Evolutionary conservation across 1,140 invertebrate species (phyloP).

Genomic region (Listronotus bonariensis): DNA sequence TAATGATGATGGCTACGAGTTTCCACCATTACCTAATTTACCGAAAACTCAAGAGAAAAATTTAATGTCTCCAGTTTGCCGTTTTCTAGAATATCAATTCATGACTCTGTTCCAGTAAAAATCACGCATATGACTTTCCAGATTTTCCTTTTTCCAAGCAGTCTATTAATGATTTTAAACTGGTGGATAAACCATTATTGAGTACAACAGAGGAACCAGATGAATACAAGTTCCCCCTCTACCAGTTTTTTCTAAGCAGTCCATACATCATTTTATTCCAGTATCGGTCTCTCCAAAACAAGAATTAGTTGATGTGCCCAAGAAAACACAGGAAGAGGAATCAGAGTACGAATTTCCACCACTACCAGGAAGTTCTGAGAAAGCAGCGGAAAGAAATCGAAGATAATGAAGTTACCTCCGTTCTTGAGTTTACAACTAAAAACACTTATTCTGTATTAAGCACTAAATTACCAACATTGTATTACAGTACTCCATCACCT

Average conservation of each 20-base stretch:
- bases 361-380: no score
- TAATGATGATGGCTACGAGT: conserved; percentile 44
- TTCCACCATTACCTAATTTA: conserved; percentile 40
- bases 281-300: neutral
- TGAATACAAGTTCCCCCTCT: conserved; percentile 4
- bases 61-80: neutral
- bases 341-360: neutral
- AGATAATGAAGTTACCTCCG: no score
- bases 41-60: neutral
- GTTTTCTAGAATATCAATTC: conserved; percentile 17
- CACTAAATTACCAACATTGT: no score
- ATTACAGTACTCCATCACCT: neutral
- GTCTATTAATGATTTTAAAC: neutral
- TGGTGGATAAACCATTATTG: no score
- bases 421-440: no score
- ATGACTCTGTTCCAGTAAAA: conserved; percentile 3
- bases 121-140: neutral
- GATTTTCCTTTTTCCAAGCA: neutral
- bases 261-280: conserved; percentile 23
- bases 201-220: neutral
- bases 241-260: conserved; percentile 16
- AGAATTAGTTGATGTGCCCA: neutral
- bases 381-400: no score
- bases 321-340: neutral
- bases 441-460: no score